These are phyloP conservation scores for Stegostoma tigrinum DNA, from an alignment of 2,113 vertebrate genomes.

Conservation along the genomic window DNA sequence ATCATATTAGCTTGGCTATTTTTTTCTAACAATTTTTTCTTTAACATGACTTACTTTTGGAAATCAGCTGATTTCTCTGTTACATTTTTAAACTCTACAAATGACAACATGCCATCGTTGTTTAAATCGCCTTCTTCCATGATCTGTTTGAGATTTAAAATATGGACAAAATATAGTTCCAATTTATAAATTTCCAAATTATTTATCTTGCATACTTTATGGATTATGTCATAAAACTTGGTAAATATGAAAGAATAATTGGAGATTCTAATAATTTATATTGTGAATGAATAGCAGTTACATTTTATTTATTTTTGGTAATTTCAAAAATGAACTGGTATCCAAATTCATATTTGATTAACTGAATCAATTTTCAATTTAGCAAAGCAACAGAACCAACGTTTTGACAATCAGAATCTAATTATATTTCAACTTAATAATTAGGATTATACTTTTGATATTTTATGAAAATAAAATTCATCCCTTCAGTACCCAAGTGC, in stretches of 20 bases:
- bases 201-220: neutral
- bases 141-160: constrained; percentile 42
- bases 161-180: neutral
- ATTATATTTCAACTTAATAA: neutral
- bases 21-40: neutral
- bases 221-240: neutral
- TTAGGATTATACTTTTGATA: neutral
- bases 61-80: constrained; percentile 51
- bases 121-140: constrained; percentile 48
- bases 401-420: neutral
- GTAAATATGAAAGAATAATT: neutral
- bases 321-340: neutral
- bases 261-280: neutral
- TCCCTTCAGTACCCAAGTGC: neutral
- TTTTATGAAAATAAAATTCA: neutral
- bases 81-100: constrained; percentile 48
- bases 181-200: neutral
- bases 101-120: constrained; percentile 52
- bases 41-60: constrained; percentile 46
- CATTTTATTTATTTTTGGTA: neutral
- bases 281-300: neutral
- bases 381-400: neutral
- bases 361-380: neutral
- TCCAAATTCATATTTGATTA: neutral
- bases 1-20: neutral